Evolutionary conservation across 2,888 invertebrate species (phyloP).

Genomic region (Leucoma salicis): DNA sequence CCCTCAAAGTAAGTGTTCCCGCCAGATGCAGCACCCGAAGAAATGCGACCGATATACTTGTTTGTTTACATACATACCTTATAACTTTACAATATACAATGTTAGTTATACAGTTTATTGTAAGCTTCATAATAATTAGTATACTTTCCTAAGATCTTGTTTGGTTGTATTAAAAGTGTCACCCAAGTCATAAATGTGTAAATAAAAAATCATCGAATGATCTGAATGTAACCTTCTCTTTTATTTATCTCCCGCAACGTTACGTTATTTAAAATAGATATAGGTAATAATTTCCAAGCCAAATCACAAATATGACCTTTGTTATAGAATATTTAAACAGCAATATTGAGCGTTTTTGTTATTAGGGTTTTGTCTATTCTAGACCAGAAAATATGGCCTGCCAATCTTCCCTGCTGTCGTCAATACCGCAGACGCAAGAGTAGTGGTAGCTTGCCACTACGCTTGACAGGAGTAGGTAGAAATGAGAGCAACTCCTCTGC

Average conservation of each 20-base stretch:
- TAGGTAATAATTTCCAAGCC: too few species aligned
- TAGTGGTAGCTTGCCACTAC: too few species aligned
- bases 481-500: too few species aligned
- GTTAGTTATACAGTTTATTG: conserved; percentile 44
- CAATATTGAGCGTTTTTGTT: too few species aligned
- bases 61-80: conserved; percentile 1
- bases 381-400: too few species aligned
- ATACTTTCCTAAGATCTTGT: conserved; percentile 68
- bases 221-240: conserved; percentile 71
- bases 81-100: conserved; percentile 41
- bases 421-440: too few species aligned
- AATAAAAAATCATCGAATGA: conserved; percentile 80
- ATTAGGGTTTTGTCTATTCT: too few species aligned
- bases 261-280: too few species aligned
- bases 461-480: too few species aligned
- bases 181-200: conserved; percentile 70
- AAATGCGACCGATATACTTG: conserved; percentile 31
- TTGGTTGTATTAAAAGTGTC: conserved; percentile 64
- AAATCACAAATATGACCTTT: too few species aligned
- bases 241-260: conserved; percentile 55
- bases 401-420: too few species aligned
- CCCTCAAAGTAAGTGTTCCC: conserved; percentile 28
- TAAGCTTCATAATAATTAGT: conserved; percentile 61
- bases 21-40: conserved; percentile 19
- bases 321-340: too few species aligned